Conservation (phyloP, 2,888 invertebrate species). For the Tryphoninae sp. region DNA sequence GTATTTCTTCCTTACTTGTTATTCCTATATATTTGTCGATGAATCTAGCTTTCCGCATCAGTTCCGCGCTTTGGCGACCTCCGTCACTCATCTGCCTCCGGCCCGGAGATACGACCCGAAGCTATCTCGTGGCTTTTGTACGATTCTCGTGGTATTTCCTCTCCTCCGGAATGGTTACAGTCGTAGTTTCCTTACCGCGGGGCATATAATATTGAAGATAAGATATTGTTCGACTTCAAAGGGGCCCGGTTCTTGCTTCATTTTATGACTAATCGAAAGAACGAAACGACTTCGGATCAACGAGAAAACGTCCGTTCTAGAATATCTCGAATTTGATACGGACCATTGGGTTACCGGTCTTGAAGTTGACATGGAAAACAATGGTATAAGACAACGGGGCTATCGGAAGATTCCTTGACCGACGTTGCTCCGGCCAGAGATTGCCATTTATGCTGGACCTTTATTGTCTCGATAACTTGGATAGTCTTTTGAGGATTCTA, state of each 20-base stretch:
- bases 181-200: conserved; percentile 7
- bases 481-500: no score
- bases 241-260: conserved; percentile 24
- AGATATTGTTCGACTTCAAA: conserved; percentile 63
- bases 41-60: background rate
- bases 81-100: conserved; percentile 16
- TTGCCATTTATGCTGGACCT: background rate
- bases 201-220: conserved; percentile 24
- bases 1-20: no score
- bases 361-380: background rate
- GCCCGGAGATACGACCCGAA: background rate
- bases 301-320: background rate
- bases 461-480: no score
- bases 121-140: conserved; percentile 1
- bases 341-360: background rate
- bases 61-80: conserved; percentile 2
- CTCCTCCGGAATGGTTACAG: conserved; percentile 23
- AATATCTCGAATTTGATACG: background rate
- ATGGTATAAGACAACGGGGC: background rate
- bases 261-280: background rate
- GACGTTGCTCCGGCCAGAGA: background rate
- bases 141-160: background rate
- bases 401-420: background rate
- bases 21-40: no score
- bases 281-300: background rate